A percentile compares a stretch with the other conserved stretches of the same genome.
These are phyloP conservation scores for Ia io DNA, from an alignment of 2,113 vertebrate species.

Conservation along the genomic window DNA sequence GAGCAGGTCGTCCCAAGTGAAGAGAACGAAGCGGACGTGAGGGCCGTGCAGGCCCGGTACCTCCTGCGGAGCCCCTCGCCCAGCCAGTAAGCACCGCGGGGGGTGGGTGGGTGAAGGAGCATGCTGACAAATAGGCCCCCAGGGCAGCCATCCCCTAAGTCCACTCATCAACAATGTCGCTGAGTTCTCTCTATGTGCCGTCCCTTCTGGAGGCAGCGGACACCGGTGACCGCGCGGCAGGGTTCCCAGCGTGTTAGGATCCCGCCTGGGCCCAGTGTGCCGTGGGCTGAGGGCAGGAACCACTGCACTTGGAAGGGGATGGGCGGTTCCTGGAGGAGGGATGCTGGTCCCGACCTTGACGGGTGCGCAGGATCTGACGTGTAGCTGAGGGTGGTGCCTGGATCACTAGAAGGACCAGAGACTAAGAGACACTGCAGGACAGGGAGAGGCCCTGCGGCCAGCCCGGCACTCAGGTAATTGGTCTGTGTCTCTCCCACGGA, in stretches of 20 bases:
- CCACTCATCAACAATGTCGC: neutral
- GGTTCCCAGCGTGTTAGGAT: neutral
- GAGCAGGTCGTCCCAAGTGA: slow-evolving; percentile 82
- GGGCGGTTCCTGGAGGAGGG: neutral
- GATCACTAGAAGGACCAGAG: too few relatives aligned
- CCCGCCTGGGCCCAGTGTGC: rapidly evolving
- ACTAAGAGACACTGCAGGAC: too few relatives aligned
- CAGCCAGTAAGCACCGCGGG: slow-evolving; percentile 81
- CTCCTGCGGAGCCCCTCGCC: slow-evolving; percentile 95
- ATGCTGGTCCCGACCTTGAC: neutral
- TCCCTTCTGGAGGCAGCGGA: neutral
- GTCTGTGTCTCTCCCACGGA: neutral
- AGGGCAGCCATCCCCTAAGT: neutral
- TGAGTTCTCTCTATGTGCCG: rapidly evolving
- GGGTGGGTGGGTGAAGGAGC: rapidly evolving
- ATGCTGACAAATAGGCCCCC: rapidly evolving
- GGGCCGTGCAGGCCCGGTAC: slow-evolving; percentile 89
- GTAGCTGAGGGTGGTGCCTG: neutral
- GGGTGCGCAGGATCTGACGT: neutral
- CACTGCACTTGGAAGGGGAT: neutral
- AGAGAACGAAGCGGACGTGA: slow-evolving; percentile 76
- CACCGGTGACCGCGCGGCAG: rapidly evolving
- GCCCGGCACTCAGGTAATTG: neutral
- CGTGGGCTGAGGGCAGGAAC: too few relatives aligned
- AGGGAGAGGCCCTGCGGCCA: neutral